Evolutionary conservation across 2,888 invertebrate genomes (phyloP).

Genomic region (Heterodera filipjevi): DNA sequence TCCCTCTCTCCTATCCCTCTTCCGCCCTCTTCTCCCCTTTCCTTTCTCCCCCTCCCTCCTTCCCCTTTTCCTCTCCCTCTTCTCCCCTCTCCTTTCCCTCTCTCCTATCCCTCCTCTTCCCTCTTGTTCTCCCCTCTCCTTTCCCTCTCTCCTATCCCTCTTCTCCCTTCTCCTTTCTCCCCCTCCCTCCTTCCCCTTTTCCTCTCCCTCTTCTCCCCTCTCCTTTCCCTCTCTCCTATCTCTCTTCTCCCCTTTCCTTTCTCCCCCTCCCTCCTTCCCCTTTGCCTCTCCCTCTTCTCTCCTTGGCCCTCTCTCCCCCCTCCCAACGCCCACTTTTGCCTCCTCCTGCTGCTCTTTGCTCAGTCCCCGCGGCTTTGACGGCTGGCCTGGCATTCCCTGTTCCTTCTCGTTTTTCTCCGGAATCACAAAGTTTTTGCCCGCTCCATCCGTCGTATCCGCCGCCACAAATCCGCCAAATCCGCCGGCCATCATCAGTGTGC

Average conservation of each 20-base stretch:
- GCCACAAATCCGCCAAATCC: conserved; percentile 50
- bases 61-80: no score
- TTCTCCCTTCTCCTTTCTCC: no score
- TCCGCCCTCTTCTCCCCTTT: no score
- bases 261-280: not conserved
- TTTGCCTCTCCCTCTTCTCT: not conserved
- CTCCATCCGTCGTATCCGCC: conserved; percentile 32
- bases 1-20: no score
- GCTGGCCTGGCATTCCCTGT: conserved; percentile 48
- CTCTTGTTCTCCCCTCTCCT: no score
- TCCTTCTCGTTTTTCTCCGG: conserved; percentile 36
- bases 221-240: conserved; percentile 37
- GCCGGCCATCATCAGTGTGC: conserved; percentile 65
- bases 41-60: no score
- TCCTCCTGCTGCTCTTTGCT: conserved; percentile 60
- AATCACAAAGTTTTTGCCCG: conserved; percentile 38
- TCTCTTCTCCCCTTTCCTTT: not conserved
- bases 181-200: no score
- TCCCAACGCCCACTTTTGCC: conserved; percentile 45
- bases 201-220: conserved; percentile 36
- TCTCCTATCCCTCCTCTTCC: no score
- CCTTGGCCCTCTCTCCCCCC: not conserved
- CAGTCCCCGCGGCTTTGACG: conserved; percentile 44
- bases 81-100: no score
- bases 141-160: no score